Base-by-base conservation (phyloP, 2,888 invertebrate genomes). In the Apotomis betuletana region DNA sequence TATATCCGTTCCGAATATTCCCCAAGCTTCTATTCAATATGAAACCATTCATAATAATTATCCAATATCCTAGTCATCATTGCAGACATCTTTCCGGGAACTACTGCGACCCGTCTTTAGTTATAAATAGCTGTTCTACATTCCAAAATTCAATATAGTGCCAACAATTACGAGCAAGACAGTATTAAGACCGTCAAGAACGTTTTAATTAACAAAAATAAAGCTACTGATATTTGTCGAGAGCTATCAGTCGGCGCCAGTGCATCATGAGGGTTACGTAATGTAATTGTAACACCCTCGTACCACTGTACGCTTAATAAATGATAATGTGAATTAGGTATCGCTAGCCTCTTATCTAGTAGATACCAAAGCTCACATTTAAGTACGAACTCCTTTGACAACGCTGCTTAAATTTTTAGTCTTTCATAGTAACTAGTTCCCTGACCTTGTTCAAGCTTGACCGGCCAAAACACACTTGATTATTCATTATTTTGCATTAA, bases 151-250 rank as follows among this genome's bases (percentile, higher is more conserved):
- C 52, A 68, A 64, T 68, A 60, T 55, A 59, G 84, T 85, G 77
- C 76, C 70, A 80, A 79, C 87, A 90, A 90, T 91, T 88, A 86
- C 77, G 78, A 80, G 78, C 80, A 83, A 83, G 86, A 84, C 80
- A 77, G 62, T 74, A 82, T 81, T 79, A 72, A 72, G 63, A 59
- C 52, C 57, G 55, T 80, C 84, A 86, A 88, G 85, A 86, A 82
- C 83, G 81, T 85, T 83, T 85, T 85, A 91, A 91, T 92, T 91
- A 90, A 89, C 82, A 86, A 90, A 91, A 90, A 79, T 81, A 79
- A 80, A 79, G 77, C 57, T 44, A 55, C 44, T 68, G 62, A 61
- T 61, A 67, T 71, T 71, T 57, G 71, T 62, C 51, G 67, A 68
- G 68, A 68, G 67, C 63, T 72, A 82, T 79, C 77, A 74, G 80